A percentile compares a stretch with the other conserved stretches of the same genome.
phyloP scores from a whole-genome alignment of 2,113 vertebrate genomes.

The Irena cyanogastra region DNA sequence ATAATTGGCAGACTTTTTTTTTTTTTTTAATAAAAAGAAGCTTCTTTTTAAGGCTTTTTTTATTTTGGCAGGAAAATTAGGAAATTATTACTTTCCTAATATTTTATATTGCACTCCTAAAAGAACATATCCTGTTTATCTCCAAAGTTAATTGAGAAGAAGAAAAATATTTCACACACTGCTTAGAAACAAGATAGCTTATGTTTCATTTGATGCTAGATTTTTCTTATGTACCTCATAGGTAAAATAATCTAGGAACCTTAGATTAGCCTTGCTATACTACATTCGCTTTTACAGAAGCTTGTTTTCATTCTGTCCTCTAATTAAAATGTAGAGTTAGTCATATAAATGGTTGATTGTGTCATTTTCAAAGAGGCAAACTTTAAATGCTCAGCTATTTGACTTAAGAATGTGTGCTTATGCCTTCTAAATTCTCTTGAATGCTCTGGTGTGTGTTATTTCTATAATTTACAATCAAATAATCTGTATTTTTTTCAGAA shows the following conservation, averaged over 20 bases:
- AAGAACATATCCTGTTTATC: not conserved
- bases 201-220: not conserved
- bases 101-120: not conserved
- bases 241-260: not conserved
- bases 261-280: not conserved
- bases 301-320: not conserved
- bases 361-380: not conserved
- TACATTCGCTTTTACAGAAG: not conserved
- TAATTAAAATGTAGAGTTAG: not conserved
- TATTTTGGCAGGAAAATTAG: not conserved
- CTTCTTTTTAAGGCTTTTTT: not conserved
- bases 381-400: not conserved
- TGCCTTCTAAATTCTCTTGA: not conserved
- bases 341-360: not conserved
- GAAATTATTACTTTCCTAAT: not conserved
- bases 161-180: not conserved
- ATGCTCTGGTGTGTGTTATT: not conserved
- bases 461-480: not conserved
- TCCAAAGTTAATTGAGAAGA: not conserved
- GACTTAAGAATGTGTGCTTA: not conserved
- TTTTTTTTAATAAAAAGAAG: not conserved
- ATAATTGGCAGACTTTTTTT: not conserved
- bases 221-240: not conserved
- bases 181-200: not conserved
- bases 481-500: not conserved